Conservation (phyloP, 2,113 vertebrate species). For the Tragelaphus scriptus region DNA sequence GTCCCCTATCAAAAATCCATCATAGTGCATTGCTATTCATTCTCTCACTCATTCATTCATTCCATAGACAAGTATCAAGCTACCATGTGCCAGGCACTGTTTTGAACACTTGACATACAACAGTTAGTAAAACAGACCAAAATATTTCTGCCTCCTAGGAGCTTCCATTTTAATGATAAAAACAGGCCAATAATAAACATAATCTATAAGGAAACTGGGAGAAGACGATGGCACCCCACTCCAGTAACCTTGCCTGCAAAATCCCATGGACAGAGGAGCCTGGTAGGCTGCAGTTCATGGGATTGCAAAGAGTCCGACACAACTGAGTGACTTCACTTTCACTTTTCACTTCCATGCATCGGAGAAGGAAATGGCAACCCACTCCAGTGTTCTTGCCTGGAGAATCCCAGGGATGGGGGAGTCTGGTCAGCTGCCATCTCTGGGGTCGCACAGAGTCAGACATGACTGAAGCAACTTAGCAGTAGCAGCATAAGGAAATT, state of each 20-base stretch:
- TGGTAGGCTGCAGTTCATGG: no score
- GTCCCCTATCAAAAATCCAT: neutral
- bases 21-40: neutral
- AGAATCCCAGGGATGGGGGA: no score
- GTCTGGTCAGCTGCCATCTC: no score
- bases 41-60: neutral
- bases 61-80: neutral
- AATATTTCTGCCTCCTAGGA: neutral
- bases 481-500: neutral
- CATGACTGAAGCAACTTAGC: no score
- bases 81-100: neutral
- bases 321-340: no score
- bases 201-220: neutral
- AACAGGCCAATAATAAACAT: neutral
- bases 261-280: no score
- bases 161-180: neutral
- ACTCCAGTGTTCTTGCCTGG: no score
- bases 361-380: no score
- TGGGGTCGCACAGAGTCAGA: no score
- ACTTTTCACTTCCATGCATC: no score
- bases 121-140: neutral
- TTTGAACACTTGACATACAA: neutral
- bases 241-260: no score
- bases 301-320: accelerated
- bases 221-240: no score